These are phyloP conservation scores for Pantherophis guttatus DNA, from an alignment of 2,113 vertebrate genomes.

Conservation along the genomic window DNA sequence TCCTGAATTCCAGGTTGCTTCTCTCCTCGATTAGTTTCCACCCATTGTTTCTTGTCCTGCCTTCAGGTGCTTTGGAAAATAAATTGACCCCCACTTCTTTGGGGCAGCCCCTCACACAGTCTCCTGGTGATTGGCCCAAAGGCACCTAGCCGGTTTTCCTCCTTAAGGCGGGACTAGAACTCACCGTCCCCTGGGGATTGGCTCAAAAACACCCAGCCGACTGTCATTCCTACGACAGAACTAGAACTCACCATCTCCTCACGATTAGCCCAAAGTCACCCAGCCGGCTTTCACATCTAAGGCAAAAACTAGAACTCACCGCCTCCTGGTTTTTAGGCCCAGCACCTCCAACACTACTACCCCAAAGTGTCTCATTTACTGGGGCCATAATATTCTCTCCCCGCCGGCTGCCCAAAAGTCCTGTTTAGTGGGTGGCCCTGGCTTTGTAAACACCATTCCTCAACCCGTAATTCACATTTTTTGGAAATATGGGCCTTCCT, in stretches of 20 bases:
- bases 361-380: background rate
- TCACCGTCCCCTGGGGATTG: accelerated
- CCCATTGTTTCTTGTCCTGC: too few species aligned
- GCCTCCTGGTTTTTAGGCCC: background rate
- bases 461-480: background rate
- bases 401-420: background rate
- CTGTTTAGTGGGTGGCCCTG: background rate
- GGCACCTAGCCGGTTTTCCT: too few species aligned
- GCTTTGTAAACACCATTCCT: background rate
- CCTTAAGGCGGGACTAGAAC: accelerated
- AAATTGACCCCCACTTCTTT: too few species aligned
- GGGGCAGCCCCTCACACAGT: too few species aligned
- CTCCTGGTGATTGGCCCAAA: too few species aligned
- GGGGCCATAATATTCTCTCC: background rate
- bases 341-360: background rate
- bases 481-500: background rate
- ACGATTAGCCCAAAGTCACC: too few species aligned
- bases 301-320: background rate
- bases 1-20: too few species aligned
- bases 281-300: accelerated
- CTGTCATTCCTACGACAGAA: accelerated
- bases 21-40: too few species aligned
- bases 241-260: too few species aligned
- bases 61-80: too few species aligned
- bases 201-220: too few species aligned